phyloP scores from a whole-genome alignment of 1,140 invertebrate species.

The Dysdera silvatica region DNA sequence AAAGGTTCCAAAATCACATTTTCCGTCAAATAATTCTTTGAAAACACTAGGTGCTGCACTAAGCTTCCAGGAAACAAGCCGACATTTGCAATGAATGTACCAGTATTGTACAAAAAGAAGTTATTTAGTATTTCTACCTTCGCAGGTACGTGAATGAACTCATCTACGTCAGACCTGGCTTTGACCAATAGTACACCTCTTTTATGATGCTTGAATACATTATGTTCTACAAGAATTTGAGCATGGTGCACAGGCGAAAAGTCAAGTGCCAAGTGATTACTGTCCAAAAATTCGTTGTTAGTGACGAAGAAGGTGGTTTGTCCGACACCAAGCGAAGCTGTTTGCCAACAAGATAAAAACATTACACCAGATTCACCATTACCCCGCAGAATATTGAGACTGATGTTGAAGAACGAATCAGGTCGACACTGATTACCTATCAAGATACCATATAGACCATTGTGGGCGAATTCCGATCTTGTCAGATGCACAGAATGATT shows the following conservation, averaged over 20 bases:
- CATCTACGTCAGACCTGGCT: constrained; percentile 51
- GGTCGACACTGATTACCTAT: constrained; percentile 55
- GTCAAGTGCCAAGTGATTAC: constrained; percentile 66
- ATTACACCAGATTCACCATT: constrained; percentile 65
- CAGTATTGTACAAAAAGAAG: constrained; percentile 75
- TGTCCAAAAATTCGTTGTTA: constrained; percentile 66
- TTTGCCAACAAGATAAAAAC: constrained; percentile 66
- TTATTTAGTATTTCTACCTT: constrained; percentile 75
- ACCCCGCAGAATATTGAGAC: constrained; percentile 71
- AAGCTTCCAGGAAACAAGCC: constrained; percentile 77
- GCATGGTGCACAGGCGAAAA: constrained; percentile 78
- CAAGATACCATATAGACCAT: constrained; percentile 73
- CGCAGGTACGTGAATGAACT: constrained; percentile 54
- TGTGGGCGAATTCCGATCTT: constrained; percentile 75
- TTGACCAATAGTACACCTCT: constrained; percentile 78
- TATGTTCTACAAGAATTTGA: constrained; percentile 69
- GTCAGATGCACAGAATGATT: constrained; percentile 51
- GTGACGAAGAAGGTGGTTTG: constrained; percentile 61
- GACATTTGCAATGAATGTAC: constrained; percentile 76
- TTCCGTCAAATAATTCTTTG: constrained; percentile 74
- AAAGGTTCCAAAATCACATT: constrained; percentile 86
- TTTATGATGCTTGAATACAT: constrained; percentile 70
- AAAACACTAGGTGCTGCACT: constrained; percentile 71
- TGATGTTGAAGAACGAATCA: constrained; percentile 61
- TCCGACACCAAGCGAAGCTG: constrained; percentile 21